Conservation (phyloP, 1,140 invertebrate genomes). For the Spodoptera frugiperda region DNA sequence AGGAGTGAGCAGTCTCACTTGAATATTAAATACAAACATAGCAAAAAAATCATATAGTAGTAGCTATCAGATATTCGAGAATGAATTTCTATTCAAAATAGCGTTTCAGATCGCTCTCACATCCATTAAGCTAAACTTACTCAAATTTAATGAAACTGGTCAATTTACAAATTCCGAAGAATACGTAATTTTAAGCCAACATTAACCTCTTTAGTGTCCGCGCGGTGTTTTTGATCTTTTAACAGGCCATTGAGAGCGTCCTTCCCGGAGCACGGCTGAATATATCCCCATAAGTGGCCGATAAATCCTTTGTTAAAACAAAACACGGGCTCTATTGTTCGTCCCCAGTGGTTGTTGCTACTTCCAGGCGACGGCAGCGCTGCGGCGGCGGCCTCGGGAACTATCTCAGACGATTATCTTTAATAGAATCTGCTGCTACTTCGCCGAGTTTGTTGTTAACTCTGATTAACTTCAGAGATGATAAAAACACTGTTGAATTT, state of each 20-base stretch:
- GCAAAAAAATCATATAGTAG: background rate
- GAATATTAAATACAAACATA: background rate
- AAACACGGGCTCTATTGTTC: conserved; percentile 40
- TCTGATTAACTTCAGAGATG: conserved; percentile 18
- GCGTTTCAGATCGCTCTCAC: too few species aligned
- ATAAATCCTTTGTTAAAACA: conserved; percentile 48
- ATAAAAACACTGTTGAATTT: too few species aligned
- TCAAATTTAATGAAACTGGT: background rate
- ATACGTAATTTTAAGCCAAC: conserved; percentile 6
- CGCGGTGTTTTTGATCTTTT: conserved; percentile 44
- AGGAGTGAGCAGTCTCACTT: background rate
- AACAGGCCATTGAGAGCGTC: conserved; percentile 23
- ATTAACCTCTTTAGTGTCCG: conserved; percentile 21
- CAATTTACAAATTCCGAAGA: background rate
- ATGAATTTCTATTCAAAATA: too few species aligned
- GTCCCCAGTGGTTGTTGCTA: background rate
- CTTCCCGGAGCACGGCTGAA: conserved; percentile 13
- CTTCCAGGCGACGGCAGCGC: background rate
- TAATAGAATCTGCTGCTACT: conserved; percentile 42
- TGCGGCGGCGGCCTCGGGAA: background rate
- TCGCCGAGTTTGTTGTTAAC: conserved; percentile 22
- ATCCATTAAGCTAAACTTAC: too few species aligned
- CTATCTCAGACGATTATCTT: conserved; percentile 45
- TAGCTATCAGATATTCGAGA: too few species aligned
- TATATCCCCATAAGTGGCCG: conserved; percentile 45